These are phyloP conservation scores for Syndactyla subalaris DNA, from an alignment of 2,797 vertebrate species.

Conservation along the genomic window DNA sequence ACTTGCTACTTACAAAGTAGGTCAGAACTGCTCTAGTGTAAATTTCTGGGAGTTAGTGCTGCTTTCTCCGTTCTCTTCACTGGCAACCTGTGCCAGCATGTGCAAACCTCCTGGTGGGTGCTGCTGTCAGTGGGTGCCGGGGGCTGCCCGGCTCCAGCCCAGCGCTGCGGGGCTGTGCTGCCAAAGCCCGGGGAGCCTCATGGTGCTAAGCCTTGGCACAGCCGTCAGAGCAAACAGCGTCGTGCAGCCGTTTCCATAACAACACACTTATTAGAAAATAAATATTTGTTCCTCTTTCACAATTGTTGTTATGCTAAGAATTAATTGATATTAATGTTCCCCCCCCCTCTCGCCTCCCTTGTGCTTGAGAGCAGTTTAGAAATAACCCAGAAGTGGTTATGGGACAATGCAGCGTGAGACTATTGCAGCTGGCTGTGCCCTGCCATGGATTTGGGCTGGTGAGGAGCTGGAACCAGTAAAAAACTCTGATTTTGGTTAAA, in stretches of 20 bases:
- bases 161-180: fast-evolving
- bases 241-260: not conserved
- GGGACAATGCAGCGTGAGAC: not conserved
- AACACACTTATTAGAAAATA: not conserved
- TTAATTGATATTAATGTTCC: not conserved
- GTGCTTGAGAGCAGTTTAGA: not conserved
- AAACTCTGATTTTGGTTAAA: not conserved
- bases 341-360: not conserved
- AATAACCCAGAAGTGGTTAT: not conserved
- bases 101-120: not conserved
- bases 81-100: fast-evolving
- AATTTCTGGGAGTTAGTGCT: not conserved
- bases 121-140: fast-evolving
- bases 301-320: not conserved
- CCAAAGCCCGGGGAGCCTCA: not conserved
- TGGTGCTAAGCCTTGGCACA: not conserved
- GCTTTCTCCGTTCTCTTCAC: fast-evolving
- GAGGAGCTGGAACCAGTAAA: not conserved
- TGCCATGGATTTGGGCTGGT: not conserved
- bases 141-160: fast-evolving
- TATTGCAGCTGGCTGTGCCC: not conserved
- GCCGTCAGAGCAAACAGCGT: fast-evolving
- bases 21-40: not conserved
- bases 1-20: not conserved
- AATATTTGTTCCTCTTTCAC: conserved; percentile 12